Conservation (phyloP, 2,888 invertebrate genomes). For the Punctoribates punctum region DNA sequence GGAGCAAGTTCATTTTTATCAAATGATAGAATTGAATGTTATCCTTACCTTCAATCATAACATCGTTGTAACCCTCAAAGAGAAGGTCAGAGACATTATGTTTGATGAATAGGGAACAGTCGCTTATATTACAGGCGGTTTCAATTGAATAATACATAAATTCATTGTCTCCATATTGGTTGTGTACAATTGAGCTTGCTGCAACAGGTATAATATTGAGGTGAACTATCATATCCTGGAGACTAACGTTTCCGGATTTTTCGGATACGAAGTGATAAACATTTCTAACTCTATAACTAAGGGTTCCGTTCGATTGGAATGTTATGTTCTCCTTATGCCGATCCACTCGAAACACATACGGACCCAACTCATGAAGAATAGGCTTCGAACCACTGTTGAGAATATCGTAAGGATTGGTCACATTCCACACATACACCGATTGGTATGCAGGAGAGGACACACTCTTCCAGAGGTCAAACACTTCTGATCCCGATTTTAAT, state of each 20-base stretch:
- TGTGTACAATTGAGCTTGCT: not conserved
- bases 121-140: not conserved
- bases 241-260: constrained; percentile 47
- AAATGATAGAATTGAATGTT: not conserved
- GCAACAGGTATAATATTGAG: constrained; percentile 48
- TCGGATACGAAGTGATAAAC: constrained; percentile 47
- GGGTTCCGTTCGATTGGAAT: constrained; percentile 49
- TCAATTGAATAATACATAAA: not conserved
- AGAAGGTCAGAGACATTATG: constrained; percentile 40
- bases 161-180: not conserved
- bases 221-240: constrained; percentile 48
- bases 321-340: constrained; percentile 49
- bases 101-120: not conserved
- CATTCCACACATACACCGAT: constrained; percentile 41
- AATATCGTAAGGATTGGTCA: constrained; percentile 41
- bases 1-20: too few relatives aligned
- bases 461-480: constrained; percentile 40
- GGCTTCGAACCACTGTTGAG: constrained; percentile 18
- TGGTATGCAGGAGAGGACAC: constrained; percentile 40
- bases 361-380: constrained; percentile 41
- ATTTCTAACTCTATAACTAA: constrained; percentile 49
- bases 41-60: constrained; percentile 16
- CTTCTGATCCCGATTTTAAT: not conserved
- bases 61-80: constrained; percentile 43
- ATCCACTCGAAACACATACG: constrained; percentile 26